Base-by-base conservation (phyloP, 2,113 vertebrate species). In the Copsychus sechellarum region DNA sequence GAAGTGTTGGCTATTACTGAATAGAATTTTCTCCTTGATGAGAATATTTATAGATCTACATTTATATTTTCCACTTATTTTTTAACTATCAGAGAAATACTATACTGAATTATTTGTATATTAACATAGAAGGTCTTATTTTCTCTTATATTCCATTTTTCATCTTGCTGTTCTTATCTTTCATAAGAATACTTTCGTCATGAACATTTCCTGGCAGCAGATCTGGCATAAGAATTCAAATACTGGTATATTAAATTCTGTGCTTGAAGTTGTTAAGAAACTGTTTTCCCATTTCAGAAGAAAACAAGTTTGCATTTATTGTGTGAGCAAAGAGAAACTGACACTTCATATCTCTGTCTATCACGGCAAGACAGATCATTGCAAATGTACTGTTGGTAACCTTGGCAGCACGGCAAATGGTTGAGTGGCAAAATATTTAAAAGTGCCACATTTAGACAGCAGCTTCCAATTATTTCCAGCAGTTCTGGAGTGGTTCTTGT, bases 231-330 rank as follows among this genome's bases (percentile, higher is more conserved):
- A 91, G 81, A 92, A 82, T 92, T 96, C 81, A 87, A 80, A 81
- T 95, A 94, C 67, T 95, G 78, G 93, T 51, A 80, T 95, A 51
- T 95, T 96, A 95, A 89, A 94, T 28, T 38, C 61, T 71, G 28
- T 88, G 58, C 79, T 95, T 22, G 3, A 84, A 91, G 47, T 93
- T 81, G 73, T 61, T 95, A 87, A 86, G 64, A 94, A 93, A 90
- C 40, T 80, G 71, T 66, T 51, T 95, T 95, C 80, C 36, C 21
- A n/a, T 79, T 90, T 50, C 20, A 81, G 53, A 92, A 56, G 64
- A 74, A 96, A 90, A 81, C 56, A 86, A 86, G 69, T 95, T 92
- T 92, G 43, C 18, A 24, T 87, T 76, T 82, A 76, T 36, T 48
- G 23, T 51, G 29, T 73, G 67, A 92, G 76, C 38, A 76, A 82